Evolutionary conservation across 2,113 vertebrate genomes (phyloP).

Genomic region (Amblyornis subalaris): DNA sequence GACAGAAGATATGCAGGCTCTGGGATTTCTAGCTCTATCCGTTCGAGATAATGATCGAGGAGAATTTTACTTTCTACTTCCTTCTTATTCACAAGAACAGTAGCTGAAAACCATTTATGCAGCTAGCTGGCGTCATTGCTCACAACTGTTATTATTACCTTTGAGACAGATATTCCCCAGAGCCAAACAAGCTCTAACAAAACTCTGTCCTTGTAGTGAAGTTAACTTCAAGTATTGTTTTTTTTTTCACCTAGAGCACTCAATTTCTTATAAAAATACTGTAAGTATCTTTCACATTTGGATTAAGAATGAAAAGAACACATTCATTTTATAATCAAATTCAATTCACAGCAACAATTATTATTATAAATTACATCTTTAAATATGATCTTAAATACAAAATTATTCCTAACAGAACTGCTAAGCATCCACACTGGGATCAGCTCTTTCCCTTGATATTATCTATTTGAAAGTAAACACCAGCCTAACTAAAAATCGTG

Average conservation of each 20-base stretch:
- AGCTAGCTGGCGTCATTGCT: background rate
- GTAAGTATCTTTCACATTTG: background rate
- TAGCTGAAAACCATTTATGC: background rate
- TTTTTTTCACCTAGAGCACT: background rate
- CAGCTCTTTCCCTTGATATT: conserved; percentile 16
- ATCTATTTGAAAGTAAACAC: background rate
- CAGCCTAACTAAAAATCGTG: conserved; percentile 5
- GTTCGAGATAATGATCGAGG: background rate
- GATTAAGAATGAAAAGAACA: background rate
- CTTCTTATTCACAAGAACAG: background rate
- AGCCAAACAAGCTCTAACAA: background rate
- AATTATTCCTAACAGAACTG: conserved; percentile 19
- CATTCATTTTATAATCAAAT: background rate
- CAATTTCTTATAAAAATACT: background rate
- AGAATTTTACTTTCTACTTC: background rate
- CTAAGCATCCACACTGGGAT: background rate
- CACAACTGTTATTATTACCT: background rate
- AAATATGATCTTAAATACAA: background rate
- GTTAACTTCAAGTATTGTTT: background rate
- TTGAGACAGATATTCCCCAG: background rate
- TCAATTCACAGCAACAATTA: background rate
- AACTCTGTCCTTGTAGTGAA: background rate
- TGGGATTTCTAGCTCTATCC: background rate
- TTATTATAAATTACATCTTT: background rate
- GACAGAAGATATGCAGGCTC: background rate